Conservation (phyloP, 2,113 vertebrate species). For the Eudorcas thomsonii region DNA sequence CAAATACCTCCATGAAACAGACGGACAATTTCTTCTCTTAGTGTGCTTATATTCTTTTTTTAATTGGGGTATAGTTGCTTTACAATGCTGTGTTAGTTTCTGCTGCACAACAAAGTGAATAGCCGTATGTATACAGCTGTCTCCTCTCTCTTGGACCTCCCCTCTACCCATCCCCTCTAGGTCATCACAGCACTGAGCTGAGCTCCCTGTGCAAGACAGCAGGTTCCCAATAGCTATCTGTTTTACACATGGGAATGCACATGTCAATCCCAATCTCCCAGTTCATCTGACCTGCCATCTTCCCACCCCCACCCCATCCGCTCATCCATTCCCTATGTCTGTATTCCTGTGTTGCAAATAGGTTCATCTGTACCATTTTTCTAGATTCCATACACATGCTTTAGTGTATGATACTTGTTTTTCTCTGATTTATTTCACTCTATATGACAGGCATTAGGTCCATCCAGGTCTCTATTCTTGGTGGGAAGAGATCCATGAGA, state of each 20-base stretch:
- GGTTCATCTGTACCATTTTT: not conserved
- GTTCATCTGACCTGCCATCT: not conserved
- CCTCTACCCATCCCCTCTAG: not conserved
- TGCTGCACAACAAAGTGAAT: not conserved
- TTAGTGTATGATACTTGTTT: not conserved
- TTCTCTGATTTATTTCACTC: not conserved
- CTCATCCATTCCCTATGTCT: not conserved
- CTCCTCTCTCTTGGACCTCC: not conserved
- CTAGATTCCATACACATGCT: not conserved
- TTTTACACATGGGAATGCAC: not conserved
- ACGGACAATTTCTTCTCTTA: not conserved
- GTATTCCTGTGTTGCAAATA: not conserved
- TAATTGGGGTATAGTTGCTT: not conserved
- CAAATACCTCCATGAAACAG: not conserved
- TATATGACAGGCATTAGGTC: not conserved
- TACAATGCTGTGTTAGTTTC: not conserved
- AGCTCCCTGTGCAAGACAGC: not conserved
- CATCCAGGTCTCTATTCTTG: not conserved
- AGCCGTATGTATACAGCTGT: not conserved
- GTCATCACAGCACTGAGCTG: not conserved
- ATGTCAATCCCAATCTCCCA: not conserved
- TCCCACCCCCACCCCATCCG: not conserved
- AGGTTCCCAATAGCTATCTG: not conserved
- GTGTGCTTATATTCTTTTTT: not conserved
- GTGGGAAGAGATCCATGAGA: not conserved